Percentiles rank a stretch among this genome's conserved stretches.
Evolutionary conservation across 2,113 vertebrate genomes (phyloP).

Genomic region (Trichomycterus rosablanca): DNA sequence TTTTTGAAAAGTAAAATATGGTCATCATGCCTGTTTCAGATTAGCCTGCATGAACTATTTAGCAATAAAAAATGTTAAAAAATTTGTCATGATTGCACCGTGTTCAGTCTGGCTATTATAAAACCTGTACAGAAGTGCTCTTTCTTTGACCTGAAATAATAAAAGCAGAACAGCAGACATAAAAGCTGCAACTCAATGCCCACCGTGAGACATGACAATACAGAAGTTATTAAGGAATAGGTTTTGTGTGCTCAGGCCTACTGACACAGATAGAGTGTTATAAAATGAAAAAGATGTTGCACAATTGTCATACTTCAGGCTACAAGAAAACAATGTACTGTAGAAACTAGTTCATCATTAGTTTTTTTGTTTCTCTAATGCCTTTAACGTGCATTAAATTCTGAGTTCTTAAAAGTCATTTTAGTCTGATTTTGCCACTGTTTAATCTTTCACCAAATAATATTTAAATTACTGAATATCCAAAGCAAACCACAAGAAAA

Average conservation of each 20-base stretch:
- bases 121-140: constrained; percentile 12
- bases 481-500: background rate
- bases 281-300: constrained; percentile 33
- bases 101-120: constrained; percentile 16
- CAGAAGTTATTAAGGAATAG: constrained; percentile 19
- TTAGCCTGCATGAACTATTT: background rate
- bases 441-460: background rate
- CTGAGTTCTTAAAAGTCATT: background rate
- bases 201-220: constrained; percentile 30
- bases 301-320: constrained; percentile 22
- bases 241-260: constrained; percentile 27
- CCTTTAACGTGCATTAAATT: too few species aligned
- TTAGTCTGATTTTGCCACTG: too few species aligned
- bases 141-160: constrained; percentile 31
- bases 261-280: constrained; percentile 42
- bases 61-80: background rate
- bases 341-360: too few species aligned
- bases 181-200: too few species aligned
- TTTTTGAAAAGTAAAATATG: constrained; percentile 51
- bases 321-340: background rate
- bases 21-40: background rate
- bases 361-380: too few species aligned
- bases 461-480: background rate
- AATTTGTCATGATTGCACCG: constrained; percentile 16
- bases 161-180: constrained; percentile 19